Evolutionary conservation across 1,140 invertebrate species (phyloP), one percentile per base, ranked within the genome.

Genomic region (Potamilus streckersoni): DNA sequence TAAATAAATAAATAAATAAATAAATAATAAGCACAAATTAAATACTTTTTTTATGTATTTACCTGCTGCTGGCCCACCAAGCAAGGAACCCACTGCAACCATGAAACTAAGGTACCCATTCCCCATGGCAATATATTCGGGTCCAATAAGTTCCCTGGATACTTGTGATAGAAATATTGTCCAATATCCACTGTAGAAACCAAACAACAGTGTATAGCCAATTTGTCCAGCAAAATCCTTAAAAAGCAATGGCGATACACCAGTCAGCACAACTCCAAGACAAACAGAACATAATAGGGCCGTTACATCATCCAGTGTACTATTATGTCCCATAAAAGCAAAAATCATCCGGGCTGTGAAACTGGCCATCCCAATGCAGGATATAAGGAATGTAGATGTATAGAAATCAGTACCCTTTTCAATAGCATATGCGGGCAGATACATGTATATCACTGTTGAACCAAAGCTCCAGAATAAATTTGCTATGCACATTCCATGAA

Each of bases 401-500:
- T 84, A 82, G 67, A 87, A 83, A 59, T 82, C 78, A 13, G 84
- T 83, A 14, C 83, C 83, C 72, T 80, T 27, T 3, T 83, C 73
- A 71, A 87, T 83, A 56, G 88, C 85, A 70, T 88, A 89, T 2
- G 85, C 83, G 2, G 88, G 88, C 56, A 89, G 71, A 67, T 87
- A 87, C 80, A 86, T 84, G 78, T 87, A 89, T 60, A 89, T 84
- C 4, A 88, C 81, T 38, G 85, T 85, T 65, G 86, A 85, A 16
- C 87, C 87, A 71, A 87, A 87, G 65, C 86, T 87, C 86, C 87
- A 89, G 74, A 89, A 86, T 56, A 89, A 80, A 74, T 89, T 88
- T 57, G 82, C 83, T n/a, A 87, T 83, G 61, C 85, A 87, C 83
- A 89, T 77, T 14, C 84, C 85, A 61, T 84, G 81, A 74, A 89